Conservation (phyloP, 2,113 vertebrate species). For the Aspiorhynchus laticeps region DNA sequence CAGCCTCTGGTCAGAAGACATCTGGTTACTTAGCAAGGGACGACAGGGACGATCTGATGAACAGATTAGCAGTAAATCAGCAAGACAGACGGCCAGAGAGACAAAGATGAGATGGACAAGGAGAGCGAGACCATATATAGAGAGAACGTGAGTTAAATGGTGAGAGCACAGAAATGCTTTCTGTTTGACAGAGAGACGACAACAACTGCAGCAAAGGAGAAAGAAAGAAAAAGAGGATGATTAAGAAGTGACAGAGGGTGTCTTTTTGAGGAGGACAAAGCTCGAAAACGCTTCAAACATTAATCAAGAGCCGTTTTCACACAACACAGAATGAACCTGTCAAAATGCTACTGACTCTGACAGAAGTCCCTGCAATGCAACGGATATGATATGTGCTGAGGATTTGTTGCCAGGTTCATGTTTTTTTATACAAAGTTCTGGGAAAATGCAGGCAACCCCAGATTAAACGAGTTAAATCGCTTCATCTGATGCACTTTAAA, state of each 20-base stretch:
- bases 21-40: constrained; percentile 21
- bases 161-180: constrained; percentile 22
- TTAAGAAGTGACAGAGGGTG: constrained; percentile 29
- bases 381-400: not conserved
- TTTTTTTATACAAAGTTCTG: not conserved
- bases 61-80: constrained; percentile 16
- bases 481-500: not conserved
- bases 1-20: not conserved
- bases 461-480: not conserved
- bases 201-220: constrained; percentile 6
- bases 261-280: constrained; percentile 29
- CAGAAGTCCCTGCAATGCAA: constrained; percentile 23
- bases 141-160: constrained; percentile 10
- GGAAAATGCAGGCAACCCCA: not conserved
- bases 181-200: not conserved
- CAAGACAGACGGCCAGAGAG: not conserved
- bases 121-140: constrained; percentile 5
- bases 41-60: constrained; percentile 1
- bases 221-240: not conserved
- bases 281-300: constrained; percentile 36
- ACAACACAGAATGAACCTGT: constrained; percentile 33
- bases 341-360: constrained; percentile 4
- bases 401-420: not conserved
- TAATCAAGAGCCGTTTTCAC: constrained; percentile 40
- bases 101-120: constrained; percentile 12